Conservation (phyloP, 2,797 vertebrate genomes). For the Gallinago stenura region DNA sequence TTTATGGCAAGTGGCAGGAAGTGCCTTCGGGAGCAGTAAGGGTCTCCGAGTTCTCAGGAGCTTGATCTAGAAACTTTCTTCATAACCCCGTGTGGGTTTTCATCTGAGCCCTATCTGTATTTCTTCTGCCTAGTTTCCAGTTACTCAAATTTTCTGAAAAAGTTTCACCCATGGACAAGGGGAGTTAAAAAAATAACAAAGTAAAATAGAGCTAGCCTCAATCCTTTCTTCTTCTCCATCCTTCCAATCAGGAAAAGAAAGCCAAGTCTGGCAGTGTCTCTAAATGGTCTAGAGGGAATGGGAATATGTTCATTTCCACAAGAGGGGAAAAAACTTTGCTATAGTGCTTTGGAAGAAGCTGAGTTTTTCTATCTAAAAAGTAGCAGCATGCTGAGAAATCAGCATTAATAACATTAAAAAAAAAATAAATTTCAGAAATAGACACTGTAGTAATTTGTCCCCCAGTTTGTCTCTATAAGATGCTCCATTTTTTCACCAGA, state of each 20-base stretch:
- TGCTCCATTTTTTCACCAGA: neutral
- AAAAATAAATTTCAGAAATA: neutral
- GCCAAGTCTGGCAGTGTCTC: neutral
- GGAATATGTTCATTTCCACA: neutral
- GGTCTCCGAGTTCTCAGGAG: neutral
- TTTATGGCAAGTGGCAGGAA: neutral
- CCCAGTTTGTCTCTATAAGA: neutral
- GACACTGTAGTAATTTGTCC: neutral
- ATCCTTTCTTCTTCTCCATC: neutral
- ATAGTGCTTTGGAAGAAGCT: neutral
- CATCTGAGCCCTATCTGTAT: neutral
- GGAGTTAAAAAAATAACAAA: neutral
- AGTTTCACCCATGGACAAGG: neutral
- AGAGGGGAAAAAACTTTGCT: neutral
- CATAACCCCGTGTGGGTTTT: neutral
- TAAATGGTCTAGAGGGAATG: neutral
- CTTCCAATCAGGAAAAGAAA: neutral
- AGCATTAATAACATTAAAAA: neutral
- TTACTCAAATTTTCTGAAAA: neutral
- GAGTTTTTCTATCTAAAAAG: neutral
- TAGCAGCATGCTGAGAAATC: neutral
- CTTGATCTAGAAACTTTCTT: neutral
- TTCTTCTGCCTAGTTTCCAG: neutral
- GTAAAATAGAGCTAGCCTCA: neutral
- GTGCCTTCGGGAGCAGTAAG: neutral